Evolutionary conservation across 2,797 vertebrate species (phyloP), one percentile per base, ranked within the genome.

Genomic region (Paramormyrops hopkinsi): DNA sequence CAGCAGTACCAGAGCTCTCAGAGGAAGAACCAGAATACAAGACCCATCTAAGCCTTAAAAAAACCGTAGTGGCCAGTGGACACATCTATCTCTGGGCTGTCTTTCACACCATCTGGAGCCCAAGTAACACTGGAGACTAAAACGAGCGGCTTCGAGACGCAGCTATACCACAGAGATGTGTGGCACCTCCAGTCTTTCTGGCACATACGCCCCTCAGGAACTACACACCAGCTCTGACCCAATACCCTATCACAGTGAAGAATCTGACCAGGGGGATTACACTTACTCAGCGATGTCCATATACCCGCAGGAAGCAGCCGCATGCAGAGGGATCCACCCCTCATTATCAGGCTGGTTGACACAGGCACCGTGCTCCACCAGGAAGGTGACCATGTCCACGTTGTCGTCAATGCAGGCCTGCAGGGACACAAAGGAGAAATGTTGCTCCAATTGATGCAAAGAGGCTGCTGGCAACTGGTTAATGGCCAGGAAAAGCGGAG

Each of bases 301-400:
- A 95, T 99, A 99, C 93, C 99, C 99, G 93, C 99, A 99, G 94
- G 99, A 99, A 93, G 99, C 97, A 91, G 98, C 98, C 46, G 99
- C 99, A 89, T 99, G 99, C 89, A 99, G 97, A 92, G 99, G 99
- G 95, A 99, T 99, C 99, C 99, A 99, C 96, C 99, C 99, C 96
- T 99, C 99, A 79, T 99, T 99, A 95, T 99, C 99, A 37, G 99
- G 98, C 97, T 99, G 99, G 96, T 99, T 99, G 96, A 99, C 98
- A 96, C 96, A 96, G 94, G 99, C 98, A 92, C 97, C 98, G 90
- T 99, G 97, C 94, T 99, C 98, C 95, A 99, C 98, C 92, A 99
- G 96, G 97, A 99, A 99, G 90, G 98, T 99, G 95, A 99, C 99
- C 99, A 99, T 99, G 95, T 99, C 99, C 90, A 99, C 95, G 92